phyloP scores from a whole-genome alignment of 2,888 invertebrate genomes.

The Melieria picta region DNA sequence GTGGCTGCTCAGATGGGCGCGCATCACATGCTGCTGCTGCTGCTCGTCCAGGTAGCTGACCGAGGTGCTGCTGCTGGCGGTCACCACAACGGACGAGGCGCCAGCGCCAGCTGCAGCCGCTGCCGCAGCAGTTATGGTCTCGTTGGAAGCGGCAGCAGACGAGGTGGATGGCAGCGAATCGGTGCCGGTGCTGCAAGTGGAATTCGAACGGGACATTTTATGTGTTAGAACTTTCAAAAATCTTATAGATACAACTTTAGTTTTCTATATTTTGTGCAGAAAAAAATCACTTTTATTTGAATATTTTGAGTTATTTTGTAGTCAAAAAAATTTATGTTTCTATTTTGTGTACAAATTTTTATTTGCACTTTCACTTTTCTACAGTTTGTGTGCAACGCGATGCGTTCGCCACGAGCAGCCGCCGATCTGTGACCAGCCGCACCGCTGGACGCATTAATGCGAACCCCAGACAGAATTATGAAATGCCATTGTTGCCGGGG shows the following conservation, averaged over 20 bases:
- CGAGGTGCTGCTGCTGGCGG: slow-evolving; percentile 47
- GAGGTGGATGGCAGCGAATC: slow-evolving; percentile 36
- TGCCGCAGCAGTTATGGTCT: slow-evolving; percentile 40
- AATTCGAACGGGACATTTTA: slow-evolving; percentile 47
- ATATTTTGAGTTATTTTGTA: too few species aligned
- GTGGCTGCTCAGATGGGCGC: slow-evolving; percentile 60
- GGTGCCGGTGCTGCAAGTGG: slow-evolving; percentile 36
- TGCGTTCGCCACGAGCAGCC: too few species aligned
- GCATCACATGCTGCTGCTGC: slow-evolving; percentile 47
- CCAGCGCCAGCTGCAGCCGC: slow-evolving; percentile 40
- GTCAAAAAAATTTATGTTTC: too few species aligned
- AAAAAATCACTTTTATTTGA: slow-evolving; percentile 16
- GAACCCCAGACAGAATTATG: too few species aligned
- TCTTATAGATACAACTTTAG: not conserved
- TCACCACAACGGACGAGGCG: slow-evolving; percentile 39
- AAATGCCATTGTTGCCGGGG: too few species aligned
- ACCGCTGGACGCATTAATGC: too few species aligned
- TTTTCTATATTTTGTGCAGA: not conserved
- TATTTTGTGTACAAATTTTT: too few species aligned
- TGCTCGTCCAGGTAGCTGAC: slow-evolving; percentile 43
- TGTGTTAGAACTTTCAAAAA: slow-evolving; percentile 6
- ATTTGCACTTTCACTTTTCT: too few species aligned
- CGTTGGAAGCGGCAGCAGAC: slow-evolving; percentile 41
- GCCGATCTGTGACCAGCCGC: too few species aligned
- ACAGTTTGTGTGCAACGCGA: too few species aligned